Evolutionary conservation across 2,113 vertebrate species (phyloP).

Genomic region (Macroglossus sobrinus): DNA sequence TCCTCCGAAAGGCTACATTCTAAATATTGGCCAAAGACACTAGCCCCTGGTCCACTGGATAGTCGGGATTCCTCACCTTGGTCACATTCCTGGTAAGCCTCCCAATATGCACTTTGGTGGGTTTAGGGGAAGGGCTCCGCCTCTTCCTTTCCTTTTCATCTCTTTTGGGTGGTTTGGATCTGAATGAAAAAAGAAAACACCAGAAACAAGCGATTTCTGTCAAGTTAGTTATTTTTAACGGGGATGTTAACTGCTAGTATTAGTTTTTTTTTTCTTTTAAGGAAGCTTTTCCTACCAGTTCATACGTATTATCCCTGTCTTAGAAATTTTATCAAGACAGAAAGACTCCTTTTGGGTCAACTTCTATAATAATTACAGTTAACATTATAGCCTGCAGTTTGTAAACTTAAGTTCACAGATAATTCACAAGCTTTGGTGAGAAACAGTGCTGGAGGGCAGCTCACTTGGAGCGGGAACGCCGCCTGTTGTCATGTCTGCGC

Average conservation of each 20-base stretch:
- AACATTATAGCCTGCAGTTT: background rate
- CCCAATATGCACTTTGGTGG: constrained; percentile 96
- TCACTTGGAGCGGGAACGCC: constrained; percentile 94
- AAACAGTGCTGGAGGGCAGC: constrained; percentile 30
- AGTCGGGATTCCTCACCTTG: constrained; percentile 84
- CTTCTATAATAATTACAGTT: rapidly evolving
- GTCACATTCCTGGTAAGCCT: constrained; percentile 96
- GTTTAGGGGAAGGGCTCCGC: constrained; percentile 94
- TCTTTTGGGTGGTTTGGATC: constrained; percentile 96
- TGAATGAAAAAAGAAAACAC: constrained; percentile 62
- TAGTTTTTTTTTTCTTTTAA: no score
- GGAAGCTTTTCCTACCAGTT: background rate
- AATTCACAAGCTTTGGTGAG: background rate
- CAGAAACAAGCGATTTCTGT: constrained; percentile 22
- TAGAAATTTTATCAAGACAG: background rate
- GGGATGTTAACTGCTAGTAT: no score
- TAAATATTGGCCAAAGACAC: background rate
- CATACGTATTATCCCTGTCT: background rate
- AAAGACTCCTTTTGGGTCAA: background rate
- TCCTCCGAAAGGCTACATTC: background rate
- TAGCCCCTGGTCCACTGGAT: no score
- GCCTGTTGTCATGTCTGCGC: constrained; percentile 93
- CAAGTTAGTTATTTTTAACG: background rate
- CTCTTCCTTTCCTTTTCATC: constrained; percentile 96
- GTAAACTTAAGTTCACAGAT: background rate